A percentile compares a stretch with the other conserved stretches of the same genome.
phyloP scores from a whole-genome alignment of 2,888 invertebrate genomes.

The Drosophila heteroneura region DNA sequence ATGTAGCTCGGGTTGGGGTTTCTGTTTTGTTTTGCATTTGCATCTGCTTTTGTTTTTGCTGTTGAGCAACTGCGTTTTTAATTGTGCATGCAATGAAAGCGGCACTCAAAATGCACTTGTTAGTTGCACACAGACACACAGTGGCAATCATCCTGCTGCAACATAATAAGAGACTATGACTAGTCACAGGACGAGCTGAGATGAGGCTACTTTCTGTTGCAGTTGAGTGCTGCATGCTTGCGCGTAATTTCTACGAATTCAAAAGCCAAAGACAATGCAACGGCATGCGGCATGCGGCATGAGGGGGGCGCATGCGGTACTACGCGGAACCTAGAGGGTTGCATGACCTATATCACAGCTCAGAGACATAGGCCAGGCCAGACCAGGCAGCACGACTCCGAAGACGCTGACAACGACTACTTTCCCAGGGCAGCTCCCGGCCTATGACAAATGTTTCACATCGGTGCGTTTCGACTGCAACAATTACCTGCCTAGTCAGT shows the following conservation, averaged over 20 bases:
- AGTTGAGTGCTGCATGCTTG: conserved; percentile 45
- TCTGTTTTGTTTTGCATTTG: conserved; percentile 8
- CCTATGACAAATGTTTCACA: conserved; percentile 83
- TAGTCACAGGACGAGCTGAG: conserved; percentile 28
- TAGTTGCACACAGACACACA: conserved; percentile 24
- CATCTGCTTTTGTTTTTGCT: conserved; percentile 14
- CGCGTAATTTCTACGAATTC: conserved; percentile 75
- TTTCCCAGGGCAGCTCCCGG: conserved; percentile 74
- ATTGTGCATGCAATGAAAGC: conserved; percentile 79
- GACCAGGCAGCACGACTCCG: conserved; percentile 21
- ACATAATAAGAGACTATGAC: conserved; percentile 27
- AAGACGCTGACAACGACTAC: conserved; percentile 55
- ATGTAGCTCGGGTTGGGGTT: conserved; percentile 29
- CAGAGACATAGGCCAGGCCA: conserved; percentile 33
- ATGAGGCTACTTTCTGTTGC: conserved; percentile 60
- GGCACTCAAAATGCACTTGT: conserved; percentile 74
- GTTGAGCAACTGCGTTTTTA: conserved; percentile 78
- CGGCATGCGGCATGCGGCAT: conserved; percentile 24
- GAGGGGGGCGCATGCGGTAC: conserved; percentile 27
- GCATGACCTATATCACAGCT: conserved; percentile 81
- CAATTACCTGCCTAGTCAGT: conserved; percentile 71
- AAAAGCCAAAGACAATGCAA: conserved; percentile 58
- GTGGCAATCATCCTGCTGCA: conserved; percentile 35
- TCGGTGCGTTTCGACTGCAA: conserved; percentile 77
- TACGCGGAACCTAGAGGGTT: conserved; percentile 77